phyloP scores from a whole-genome alignment of 2,113 vertebrate genomes.

The Natator depressus region DNA sequence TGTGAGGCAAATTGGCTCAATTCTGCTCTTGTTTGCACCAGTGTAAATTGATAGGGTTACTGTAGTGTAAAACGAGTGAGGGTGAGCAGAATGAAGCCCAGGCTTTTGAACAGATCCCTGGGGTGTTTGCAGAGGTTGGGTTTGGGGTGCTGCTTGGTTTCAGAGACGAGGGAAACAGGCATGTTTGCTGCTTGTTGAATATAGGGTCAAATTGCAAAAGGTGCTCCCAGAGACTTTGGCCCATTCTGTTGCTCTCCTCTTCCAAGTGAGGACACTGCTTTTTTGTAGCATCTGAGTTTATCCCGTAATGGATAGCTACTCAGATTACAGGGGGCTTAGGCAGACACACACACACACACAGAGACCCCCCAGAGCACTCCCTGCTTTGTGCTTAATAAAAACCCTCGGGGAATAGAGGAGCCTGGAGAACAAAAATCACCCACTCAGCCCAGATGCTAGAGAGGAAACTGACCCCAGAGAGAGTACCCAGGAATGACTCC shows the following conservation, averaged over 20 bases:
- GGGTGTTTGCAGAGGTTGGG: neutral
- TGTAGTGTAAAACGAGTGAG: neutral
- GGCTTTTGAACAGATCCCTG: neutral
- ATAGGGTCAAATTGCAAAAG: accelerated
- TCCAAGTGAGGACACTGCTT: neutral
- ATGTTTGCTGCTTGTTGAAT: accelerated
- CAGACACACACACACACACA: neutral
- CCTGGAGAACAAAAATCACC: neutral
- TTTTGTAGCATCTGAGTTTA: neutral
- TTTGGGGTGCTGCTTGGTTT: neutral
- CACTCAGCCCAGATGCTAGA: neutral
- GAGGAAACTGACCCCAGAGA: neutral
- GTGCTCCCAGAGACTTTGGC: neutral
- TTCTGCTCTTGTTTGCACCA: neutral
- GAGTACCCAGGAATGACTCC: accelerated
- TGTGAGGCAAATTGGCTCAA: neutral
- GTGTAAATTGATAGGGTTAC: neutral
- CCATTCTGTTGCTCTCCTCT: neutral
- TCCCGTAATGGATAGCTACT: neutral
- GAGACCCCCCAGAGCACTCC: neutral
- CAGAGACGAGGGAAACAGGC: accelerated
- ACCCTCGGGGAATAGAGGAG: neutral
- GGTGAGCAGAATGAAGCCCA: accelerated
- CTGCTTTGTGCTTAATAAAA: too few species aligned
- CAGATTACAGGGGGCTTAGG: accelerated